These are phyloP conservation scores for Acomys russatus DNA, from an alignment of 2,797 vertebrate species.

Conservation along the genomic window DNA sequence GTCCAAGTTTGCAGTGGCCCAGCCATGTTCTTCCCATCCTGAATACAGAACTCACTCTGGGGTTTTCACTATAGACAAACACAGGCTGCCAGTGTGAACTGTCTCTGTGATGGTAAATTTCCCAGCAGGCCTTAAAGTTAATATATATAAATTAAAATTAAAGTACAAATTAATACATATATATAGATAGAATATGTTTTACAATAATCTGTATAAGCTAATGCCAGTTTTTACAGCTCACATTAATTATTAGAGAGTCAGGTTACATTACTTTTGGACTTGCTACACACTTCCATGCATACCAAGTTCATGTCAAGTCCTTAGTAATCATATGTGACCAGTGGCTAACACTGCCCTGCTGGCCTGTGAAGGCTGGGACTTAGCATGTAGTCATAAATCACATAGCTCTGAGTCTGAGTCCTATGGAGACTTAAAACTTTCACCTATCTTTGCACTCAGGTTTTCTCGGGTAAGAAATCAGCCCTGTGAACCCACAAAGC, in stretches of 20 bases:
- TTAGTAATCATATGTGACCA: neutral
- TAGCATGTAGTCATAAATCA: no score
- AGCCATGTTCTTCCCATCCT: neutral
- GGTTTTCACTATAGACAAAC: neutral
- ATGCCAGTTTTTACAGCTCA: neutral
- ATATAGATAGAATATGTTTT: neutral
- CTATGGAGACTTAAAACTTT: neutral
- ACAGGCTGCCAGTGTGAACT: neutral
- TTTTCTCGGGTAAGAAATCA: neutral
- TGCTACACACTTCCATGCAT: neutral
- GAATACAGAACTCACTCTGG: neutral
- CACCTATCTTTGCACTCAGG: neutral
- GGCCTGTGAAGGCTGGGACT: neutral
- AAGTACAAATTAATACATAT: no score
- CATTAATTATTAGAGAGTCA: neutral
- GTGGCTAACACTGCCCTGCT: no score
- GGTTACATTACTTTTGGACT: neutral
- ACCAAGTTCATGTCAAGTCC: neutral
- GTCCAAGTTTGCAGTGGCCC: neutral
- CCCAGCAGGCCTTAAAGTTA: neutral
- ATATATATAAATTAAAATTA: neutral
- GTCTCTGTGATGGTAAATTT: neutral
- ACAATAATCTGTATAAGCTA: neutral
- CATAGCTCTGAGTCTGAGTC: neutral
- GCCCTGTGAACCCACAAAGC: neutral